phyloP scores from a whole-genome alignment of 2,113 vertebrate species.

The Chionomys nivalis region DNA sequence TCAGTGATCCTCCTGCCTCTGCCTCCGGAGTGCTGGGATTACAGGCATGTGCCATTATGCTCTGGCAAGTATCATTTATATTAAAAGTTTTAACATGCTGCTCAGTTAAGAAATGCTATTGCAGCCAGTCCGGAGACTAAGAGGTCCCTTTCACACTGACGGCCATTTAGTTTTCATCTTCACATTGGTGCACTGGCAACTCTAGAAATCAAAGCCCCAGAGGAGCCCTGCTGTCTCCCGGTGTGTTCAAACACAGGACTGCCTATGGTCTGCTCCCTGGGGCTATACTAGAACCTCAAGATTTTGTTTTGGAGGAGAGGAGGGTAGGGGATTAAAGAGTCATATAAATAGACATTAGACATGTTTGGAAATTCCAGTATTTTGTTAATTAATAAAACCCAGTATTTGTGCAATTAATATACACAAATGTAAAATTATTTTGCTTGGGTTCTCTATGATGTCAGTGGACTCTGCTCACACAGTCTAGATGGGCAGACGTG shows the following conservation, averaged over 20 bases:
- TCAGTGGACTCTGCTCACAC: neutral
- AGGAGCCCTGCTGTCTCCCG: neutral
- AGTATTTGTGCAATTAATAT: neutral
- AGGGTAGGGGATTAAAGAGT: neutral
- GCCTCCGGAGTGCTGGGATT: neutral
- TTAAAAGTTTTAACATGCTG: neutral
- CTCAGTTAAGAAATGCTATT: neutral
- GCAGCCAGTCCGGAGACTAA: neutral
- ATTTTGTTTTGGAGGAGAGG: neutral
- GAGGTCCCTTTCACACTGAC: neutral
- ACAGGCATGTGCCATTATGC: neutral
- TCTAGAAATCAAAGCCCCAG: slow-evolving; percentile 6
- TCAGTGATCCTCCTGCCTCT: neutral
- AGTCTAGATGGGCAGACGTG: neutral
- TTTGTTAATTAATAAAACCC: neutral
- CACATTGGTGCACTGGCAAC: neutral
- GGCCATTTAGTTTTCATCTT: neutral
- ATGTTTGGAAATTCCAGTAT: neutral
- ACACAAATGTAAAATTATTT: neutral
- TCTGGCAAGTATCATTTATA: slow-evolving; percentile 4
- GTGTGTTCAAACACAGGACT: neutral
- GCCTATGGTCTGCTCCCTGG: neutral
- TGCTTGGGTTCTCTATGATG: neutral
- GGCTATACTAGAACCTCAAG: neutral
- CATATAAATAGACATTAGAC: neutral